These are phyloP conservation scores for Heliopora coerulea DNA, from an alignment of 92 coral and sea anemone genomes.

Conservation along the genomic window DNA sequence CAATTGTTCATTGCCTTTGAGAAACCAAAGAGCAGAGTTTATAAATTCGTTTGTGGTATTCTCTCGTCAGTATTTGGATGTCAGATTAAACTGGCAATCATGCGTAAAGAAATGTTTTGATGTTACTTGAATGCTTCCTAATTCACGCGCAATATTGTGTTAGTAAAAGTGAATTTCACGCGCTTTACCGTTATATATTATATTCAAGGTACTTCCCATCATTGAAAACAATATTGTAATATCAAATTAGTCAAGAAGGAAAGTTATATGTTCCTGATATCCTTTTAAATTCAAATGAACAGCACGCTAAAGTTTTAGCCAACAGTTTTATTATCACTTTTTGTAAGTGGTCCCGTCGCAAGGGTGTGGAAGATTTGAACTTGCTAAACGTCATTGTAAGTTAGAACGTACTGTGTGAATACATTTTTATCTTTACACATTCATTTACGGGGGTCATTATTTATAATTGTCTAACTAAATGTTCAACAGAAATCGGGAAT, in stretches of 20 bases:
- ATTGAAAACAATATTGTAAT: conserved; percentile 27
- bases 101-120: no score
- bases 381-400: neutral
- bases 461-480: no score
- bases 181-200: neutral
- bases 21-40: neutral
- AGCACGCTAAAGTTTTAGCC: neutral
- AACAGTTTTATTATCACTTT: neutral
- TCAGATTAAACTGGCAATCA: conserved; percentile 2
- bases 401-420: neutral
- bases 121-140: neutral
- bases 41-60: neutral
- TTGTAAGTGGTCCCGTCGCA: neutral
- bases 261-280: conserved; percentile 8
- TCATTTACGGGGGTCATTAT: no score
- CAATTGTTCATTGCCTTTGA: neutral
- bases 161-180: neutral
- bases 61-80: neutral
- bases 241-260: conserved; percentile 25
- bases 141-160: neutral
- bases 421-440: no score
- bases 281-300: conserved; percentile 8
- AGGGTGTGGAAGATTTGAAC: neutral
- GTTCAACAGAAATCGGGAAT: no score
- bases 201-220: neutral